A percentile compares a stretch with the other conserved stretches of the same genome.
Evolutionary conservation across 2,797 vertebrate genomes (phyloP).

Genomic region (Halcyon chelicuti): DNA sequence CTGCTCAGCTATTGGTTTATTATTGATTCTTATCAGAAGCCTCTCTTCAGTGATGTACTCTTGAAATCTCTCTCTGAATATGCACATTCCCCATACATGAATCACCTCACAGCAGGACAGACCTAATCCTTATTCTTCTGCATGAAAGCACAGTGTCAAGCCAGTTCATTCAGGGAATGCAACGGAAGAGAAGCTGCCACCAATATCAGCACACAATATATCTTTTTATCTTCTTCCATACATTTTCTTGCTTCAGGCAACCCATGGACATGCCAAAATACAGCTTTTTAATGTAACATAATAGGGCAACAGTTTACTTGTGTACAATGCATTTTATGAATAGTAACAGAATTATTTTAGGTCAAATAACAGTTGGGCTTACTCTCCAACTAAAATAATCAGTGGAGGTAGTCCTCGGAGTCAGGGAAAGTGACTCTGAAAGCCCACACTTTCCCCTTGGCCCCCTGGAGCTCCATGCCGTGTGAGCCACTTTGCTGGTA

Average conservation of each 20-base stretch:
- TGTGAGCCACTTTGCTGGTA: neutral
- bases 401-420: neutral
- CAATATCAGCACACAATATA: neutral
- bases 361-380: neutral
- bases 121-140: slow-evolving; percentile 48
- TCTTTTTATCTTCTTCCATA: neutral
- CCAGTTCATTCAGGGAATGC: neutral
- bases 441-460: neutral
- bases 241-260: neutral
- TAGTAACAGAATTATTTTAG: neutral
- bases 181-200: neutral
- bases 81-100: slow-evolving; percentile 55
- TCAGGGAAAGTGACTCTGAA: neutral
- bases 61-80: slow-evolving; percentile 2
- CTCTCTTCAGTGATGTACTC: neutral
- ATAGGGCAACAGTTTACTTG: neutral
- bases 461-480: neutral
- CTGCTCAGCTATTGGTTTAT: neutral
- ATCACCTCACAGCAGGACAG: slow-evolving; percentile 49
- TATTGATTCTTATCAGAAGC: neutral
- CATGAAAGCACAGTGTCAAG: slow-evolving; percentile 18
- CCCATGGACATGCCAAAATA: neutral
- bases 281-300: neutral
- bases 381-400: neutral
- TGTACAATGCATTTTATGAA: neutral